Evolutionary conservation across 2,113 vertebrate genomes (phyloP).

Genomic region (Anser brachyrhynchus): DNA sequence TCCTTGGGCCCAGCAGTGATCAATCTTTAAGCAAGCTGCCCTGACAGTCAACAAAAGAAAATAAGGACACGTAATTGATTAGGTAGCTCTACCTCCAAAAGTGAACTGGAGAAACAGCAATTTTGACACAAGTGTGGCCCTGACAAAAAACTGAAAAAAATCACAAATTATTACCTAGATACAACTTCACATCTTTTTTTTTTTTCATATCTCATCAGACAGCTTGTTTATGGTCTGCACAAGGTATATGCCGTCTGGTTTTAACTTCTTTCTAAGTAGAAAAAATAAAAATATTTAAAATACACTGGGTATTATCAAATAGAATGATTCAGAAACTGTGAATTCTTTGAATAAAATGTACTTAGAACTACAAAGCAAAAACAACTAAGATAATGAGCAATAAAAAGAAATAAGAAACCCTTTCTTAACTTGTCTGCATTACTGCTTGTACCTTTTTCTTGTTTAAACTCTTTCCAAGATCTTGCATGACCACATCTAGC

Average conservation of each 20-base stretch:
- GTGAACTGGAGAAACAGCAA: neutral
- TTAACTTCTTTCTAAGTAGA: neutral
- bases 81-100: neutral
- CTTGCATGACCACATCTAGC: neutral
- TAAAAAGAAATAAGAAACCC: neutral
- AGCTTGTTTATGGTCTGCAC: neutral
- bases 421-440: neutral
- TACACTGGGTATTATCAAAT: neutral
- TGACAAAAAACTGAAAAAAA: rapidly evolving
- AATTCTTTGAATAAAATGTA: neutral
- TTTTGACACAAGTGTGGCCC: neutral
- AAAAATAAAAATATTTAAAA: neutral
- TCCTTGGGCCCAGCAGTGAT: neutral
- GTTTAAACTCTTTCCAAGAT: neutral
- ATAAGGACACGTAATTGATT: neutral
- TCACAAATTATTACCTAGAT: neutral
- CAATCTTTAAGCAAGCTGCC: neutral
- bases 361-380: neutral
- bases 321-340: neutral
- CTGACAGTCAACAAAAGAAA: neutral
- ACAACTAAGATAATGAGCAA: neutral
- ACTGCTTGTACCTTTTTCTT: neutral
- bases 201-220: neutral
- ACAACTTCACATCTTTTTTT: neutral
- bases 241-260: neutral